Conservation (phyloP, 2,888 invertebrate species). For the Neoascia interrupta region DNA sequence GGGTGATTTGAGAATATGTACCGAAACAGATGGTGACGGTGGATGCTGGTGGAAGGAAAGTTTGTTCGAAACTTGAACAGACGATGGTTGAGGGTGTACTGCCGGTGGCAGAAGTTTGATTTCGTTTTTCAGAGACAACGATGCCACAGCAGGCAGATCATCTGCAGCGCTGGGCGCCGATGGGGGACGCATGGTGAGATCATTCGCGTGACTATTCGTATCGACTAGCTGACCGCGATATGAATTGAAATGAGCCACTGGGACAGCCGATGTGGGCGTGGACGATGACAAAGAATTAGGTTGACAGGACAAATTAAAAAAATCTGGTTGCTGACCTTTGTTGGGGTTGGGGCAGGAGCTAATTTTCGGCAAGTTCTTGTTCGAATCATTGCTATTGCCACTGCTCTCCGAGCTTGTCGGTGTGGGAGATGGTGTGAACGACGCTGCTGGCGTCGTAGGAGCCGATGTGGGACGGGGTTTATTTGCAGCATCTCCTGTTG, state of each 20-base stretch:
- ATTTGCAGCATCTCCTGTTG: slow-evolving; percentile 12
- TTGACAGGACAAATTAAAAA: slow-evolving; percentile 56
- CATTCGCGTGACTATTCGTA: slow-evolving; percentile 46
- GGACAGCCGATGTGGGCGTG: slow-evolving; percentile 34
- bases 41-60: slow-evolving; percentile 57
- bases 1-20: slow-evolving; percentile 89
- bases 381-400: slow-evolving; percentile 57
- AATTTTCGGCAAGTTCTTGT: slow-evolving; percentile 43
- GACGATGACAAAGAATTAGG: slow-evolving; percentile 37
- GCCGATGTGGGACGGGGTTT: slow-evolving; percentile 50
- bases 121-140: slow-evolving; percentile 50
- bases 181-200: slow-evolving; percentile 63
- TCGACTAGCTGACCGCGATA: slow-evolving; percentile 47
- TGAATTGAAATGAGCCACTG: slow-evolving; percentile 50
- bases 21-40: slow-evolving; percentile 83
- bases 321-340: slow-evolving; percentile 58
- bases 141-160: slow-evolving; percentile 33
- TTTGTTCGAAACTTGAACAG: slow-evolving; percentile 78
- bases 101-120: slow-evolving; percentile 53
- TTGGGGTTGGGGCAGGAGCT: not conserved
- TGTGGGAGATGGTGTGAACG: slow-evolving; percentile 54
- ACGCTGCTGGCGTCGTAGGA: slow-evolving; percentile 52
- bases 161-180: slow-evolving; percentile 41
- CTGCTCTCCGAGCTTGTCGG: slow-evolving; percentile 57
- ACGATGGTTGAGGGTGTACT: slow-evolving; percentile 79